Evolutionary conservation across 2,797 vertebrate genomes (phyloP), one percentile per base, ranked within the genome.

Genomic region (Graptemys geographica): DNA sequence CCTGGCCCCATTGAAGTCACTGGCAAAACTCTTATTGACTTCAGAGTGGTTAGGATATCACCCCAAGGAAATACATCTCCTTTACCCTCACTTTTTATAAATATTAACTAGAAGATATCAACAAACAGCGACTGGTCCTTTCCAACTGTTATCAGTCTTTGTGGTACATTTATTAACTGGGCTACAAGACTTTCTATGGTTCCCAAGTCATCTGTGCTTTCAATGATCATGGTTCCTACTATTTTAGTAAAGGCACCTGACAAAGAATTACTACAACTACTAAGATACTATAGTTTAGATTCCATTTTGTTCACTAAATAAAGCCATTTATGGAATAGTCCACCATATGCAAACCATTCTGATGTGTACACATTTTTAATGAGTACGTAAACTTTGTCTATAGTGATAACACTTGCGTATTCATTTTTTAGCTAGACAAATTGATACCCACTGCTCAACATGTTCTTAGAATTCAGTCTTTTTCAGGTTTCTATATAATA

Each of bases 211-310:
- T 84, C 84, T 85, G 69, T 12, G 74, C 57, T 65, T 65, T 62
- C 31, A 86, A 79, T 0, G 0, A 57, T 79, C 81, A 81, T 5
- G 55, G 65, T 57, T 84, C 52, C 86, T 31, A 59, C 28, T 81
- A 53, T 49, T 92, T 90, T 88, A 93, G 84, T 47, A 65, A 57
- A 79, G 87, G n/a, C 76, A 86, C 33, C 31, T 49, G 90, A n/a
- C 86, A 89, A 72, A 87, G 52, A 41, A 57, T 65, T 79, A 79
- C 19, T n/a, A 31, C 74, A 28, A 82, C 69, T 53, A 65, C 11
- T 57, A 56, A 84, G 86, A 82, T 31, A 8, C 25, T 65, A 10
- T n/a, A n/a, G 33, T 21, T n/a, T 49, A 74, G 31, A 9, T 57
- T 94, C 57, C 41, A 10, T 76, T 89, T 47, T 49, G 6, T 65